Evolutionary conservation across 2,797 vertebrate genomes (phyloP), one percentile per base, ranked within the genome.

Genomic region (Mus minutoides): DNA sequence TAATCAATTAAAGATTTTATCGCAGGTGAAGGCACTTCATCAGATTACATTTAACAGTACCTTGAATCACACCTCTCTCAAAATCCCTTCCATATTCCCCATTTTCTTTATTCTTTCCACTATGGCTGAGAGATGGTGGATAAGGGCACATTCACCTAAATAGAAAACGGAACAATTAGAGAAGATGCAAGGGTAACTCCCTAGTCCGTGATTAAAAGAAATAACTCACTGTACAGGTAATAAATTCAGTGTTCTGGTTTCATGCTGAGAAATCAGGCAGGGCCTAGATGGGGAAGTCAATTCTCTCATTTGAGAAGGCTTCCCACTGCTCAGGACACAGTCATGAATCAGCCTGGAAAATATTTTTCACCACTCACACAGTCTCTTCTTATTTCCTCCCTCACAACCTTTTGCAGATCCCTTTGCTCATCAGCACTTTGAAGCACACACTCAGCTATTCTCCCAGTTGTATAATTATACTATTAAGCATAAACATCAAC

Each of bases 201-300:
- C 71, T 92, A 37, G 80, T 22, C n/a, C 83, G 31, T 88, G 97
- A 94, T 92, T 97, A 91, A 94, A 91, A 88, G 86, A 95, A 94
- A 96, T 97, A 92, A 97, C 95, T 97, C 71, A 82, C 92, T 95
- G 37, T 58, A 11, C 40, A 93, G 21, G 46, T 84, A 87, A 96
- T 96, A 95, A 96, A 91, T 95, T 92, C 93, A 91, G 19, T 84
- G 83, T 88, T 93, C 85, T 91, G 64, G 19, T 54, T 94, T 93
- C 92, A 10, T 69, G 93, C 75, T 84, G 92, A 95, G 94, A 95
- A 90, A 88, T 26, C 49, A 54, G 96, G 77, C 58, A 83, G 40
- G 46, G 56, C 62, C 73, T 91, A 67, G 67, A 79, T 69, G 40
- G 21, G 73, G 83, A 95, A 92, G 90, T 91, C 94, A 89, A 96